Evolutionary conservation across 2,797 vertebrate genomes (phyloP).

Genomic region (Tamandua tetradactyla): DNA sequence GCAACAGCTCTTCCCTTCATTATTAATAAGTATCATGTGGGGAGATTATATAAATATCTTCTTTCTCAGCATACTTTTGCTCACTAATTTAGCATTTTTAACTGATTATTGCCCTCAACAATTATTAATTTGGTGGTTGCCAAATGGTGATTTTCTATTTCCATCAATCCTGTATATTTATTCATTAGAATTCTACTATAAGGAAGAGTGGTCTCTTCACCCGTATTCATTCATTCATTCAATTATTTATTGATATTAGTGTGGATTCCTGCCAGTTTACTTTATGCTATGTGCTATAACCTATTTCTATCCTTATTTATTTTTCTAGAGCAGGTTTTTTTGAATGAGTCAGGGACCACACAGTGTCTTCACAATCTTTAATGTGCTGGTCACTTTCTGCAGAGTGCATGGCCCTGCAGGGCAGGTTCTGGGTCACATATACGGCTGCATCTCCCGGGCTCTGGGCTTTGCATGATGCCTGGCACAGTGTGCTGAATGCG

Average conservation of each 20-base stretch:
- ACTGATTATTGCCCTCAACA: background rate
- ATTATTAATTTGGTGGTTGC: background rate
- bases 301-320: background rate
- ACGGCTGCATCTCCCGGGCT: background rate
- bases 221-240: background rate
- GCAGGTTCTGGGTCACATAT: background rate
- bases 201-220: background rate
- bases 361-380: background rate
- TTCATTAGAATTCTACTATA: background rate
- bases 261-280: background rate
- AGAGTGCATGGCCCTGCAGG: background rate
- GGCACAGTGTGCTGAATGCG: background rate
- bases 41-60: background rate
- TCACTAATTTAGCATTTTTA: background rate
- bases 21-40: background rate
- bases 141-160: background rate
- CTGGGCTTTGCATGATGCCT: background rate
- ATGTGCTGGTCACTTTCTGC: background rate
- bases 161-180: background rate
- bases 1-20: background rate
- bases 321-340: background rate
- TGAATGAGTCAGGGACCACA: background rate
- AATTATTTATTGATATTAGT: background rate
- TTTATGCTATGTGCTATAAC: background rate
- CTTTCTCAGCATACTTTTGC: background rate